A percentile compares a stretch with the other conserved stretches of the same genome.
phyloP scores from a whole-genome alignment of 64 coral and sea anemone genomes.

The Cladopsammia gracilis region DNA sequence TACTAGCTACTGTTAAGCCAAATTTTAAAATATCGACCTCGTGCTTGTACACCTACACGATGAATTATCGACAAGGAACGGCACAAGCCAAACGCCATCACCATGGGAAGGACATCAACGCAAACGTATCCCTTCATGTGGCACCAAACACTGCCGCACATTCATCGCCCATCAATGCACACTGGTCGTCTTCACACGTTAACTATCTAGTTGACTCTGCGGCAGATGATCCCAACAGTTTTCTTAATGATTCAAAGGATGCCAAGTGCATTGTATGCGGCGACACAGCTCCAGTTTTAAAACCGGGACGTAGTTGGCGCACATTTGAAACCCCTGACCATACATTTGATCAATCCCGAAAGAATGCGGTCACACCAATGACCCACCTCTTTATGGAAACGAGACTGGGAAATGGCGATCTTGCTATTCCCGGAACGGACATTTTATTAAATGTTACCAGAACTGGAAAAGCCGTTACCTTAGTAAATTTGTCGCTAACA shows the following conservation, averaged over 20 bases:
- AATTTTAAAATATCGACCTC: slow-evolving; percentile 55
- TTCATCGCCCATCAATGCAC: slow-evolving; percentile 36
- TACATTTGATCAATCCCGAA: slow-evolving; percentile 45
- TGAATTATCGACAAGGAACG: slow-evolving; percentile 66
- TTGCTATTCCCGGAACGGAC: not conserved
- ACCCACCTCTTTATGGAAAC: slow-evolving; percentile 55
- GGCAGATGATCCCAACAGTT: slow-evolving; percentile 4
- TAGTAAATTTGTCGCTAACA: slow-evolving; percentile 19
- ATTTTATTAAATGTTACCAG: not conserved
- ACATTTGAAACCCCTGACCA: slow-evolving; percentile 53
- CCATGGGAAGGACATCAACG: slow-evolving; percentile 40
- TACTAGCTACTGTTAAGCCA: slow-evolving; percentile 21
- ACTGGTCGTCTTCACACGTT: slow-evolving; percentile 53
- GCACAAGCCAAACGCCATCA: slow-evolving; percentile 69
- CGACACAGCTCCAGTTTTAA: slow-evolving; percentile 56
- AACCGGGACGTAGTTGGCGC: not conserved
- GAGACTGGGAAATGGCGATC: too few relatives aligned
- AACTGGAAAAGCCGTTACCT: slow-evolving; percentile 34
- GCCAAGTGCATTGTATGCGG: slow-evolving; percentile 69
- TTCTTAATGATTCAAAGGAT: slow-evolving; percentile 56
- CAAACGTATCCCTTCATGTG: slow-evolving; percentile 59
- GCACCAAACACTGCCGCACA: slow-evolving; percentile 40
- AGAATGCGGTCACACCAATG: slow-evolving; percentile 62
- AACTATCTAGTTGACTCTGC: slow-evolving; percentile 61
- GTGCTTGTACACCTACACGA: slow-evolving; percentile 69